Evolutionary conservation across 2,797 vertebrate species (phyloP), one percentile per base, ranked within the genome.

Genomic region (Iguana delicatissima): DNA sequence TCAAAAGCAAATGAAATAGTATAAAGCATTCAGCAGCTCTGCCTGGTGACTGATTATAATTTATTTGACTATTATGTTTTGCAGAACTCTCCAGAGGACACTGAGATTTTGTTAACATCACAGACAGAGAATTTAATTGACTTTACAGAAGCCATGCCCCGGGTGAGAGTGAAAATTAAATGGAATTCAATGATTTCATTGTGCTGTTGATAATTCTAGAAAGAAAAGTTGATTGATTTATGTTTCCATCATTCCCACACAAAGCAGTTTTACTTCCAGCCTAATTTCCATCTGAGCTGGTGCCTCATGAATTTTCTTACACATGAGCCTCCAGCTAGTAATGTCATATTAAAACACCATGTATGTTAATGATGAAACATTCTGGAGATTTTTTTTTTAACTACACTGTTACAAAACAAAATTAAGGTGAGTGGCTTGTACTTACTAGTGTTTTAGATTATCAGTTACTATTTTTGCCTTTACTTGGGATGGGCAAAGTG

Each of bases 81-180:
- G 77, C 94, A 98, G 98, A 97, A 95, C 86, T 80, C 95, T 92
- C 94, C 97, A 82, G 98, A 98, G 89, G 98, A 98, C 88, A 95
- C 94, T 87, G 98, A 99, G 90, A 95, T 95, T 91, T 97, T 97
- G 89, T 92, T 95, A 22, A 93, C 96, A 81, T 96, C 96, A 26
- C 93, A 97, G 85, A 97, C 98, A 69, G 98, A 99, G 95, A 99
- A 99, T 98, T 97, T 99, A 92, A 99, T 99, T 79, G 99, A 99
- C 96, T 98, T 98, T 96, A 98, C 98, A 14, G 98, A 99, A 95
- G 96, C 97, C 18, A 92, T 96, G 90, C 97, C 98, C 92, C 97
- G 95, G 94, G 98, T 99, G 97, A 98, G 90, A 92, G 80, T 92
- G 80, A 94, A 94, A 88, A 67, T 29, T 91, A 38, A 87, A 89